A percentile compares a stretch with the other conserved stretches of the same genome.
Conservation (phyloP, 2,113 vertebrate genomes). For the Apodemus speciosus region DNA sequence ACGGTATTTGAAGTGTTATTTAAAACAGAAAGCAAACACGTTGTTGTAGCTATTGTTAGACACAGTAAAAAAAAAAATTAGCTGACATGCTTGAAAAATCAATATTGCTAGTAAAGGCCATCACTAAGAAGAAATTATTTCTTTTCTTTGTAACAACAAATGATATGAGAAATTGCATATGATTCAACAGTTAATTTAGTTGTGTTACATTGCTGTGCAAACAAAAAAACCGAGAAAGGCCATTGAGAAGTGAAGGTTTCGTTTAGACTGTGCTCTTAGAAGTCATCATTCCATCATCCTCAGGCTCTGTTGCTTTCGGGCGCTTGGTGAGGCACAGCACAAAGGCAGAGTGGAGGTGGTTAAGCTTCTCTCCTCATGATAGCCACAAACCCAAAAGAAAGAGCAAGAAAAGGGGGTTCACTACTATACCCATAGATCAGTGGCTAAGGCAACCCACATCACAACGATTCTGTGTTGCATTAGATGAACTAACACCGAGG, state of each 20-base stretch:
- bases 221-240: not conserved
- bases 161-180: not conserved
- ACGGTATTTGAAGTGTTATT: not conserved
- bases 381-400: not conserved
- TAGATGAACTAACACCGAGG: not conserved
- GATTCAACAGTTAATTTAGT: not conserved
- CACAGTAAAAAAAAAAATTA: not conserved
- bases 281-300: too few relatives aligned
- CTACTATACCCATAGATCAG: not conserved
- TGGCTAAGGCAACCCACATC: too few relatives aligned
- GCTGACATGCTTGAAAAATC: not conserved
- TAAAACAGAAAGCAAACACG: not conserved
- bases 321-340: too few relatives aligned
- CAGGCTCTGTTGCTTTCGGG: not conserved
- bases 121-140: slow-evolving; percentile 9
- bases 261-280: not conserved
- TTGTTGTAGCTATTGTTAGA: not conserved
- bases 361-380: not conserved
- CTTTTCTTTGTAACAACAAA: not conserved
- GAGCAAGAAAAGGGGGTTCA: not conserved
- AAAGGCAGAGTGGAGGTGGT: too few relatives aligned
- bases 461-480: not conserved
- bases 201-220: not conserved
- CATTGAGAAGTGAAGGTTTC: not conserved
- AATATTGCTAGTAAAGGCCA: not conserved